Base-by-base conservation (phyloP, 2,113 vertebrate genomes). In the Ceratotherium simum region DNA sequence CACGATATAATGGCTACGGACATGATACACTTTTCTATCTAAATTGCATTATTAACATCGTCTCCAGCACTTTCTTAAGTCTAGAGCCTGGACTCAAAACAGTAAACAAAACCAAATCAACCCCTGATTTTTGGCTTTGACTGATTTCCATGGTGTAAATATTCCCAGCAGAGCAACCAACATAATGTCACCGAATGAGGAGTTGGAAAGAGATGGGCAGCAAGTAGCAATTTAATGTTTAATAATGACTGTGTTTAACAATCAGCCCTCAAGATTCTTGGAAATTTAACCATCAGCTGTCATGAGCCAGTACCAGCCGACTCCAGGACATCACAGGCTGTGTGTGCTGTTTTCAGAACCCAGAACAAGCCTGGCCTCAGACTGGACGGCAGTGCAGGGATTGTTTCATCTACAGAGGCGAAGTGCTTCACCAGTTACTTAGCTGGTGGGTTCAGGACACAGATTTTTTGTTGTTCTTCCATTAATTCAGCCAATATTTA, bases 251-350 rank as follows among this genome's bases (percentile, higher is more conserved):
- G 36, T 27, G 58, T 39, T 42, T 31, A 51, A 25, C 62, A 42
- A 1, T 29, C 21, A 1, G 3, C 23, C 69, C 69, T n/a, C 79
- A 13, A 8, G 25, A 65, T 64, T 27, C 36, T n/a, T 72, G 72
- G 20, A 56, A 12, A 23, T 64, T 0, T 31, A 25, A 14, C 46
- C 64, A 4, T 14, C 12, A 16, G 79, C 85, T 54, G 39, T 70
- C 39, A 2, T 1, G 36, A 46, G 79, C 42, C 54, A 18, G 46
- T 3, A 5, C 0, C 3, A 17, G 5, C 83, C 0, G 13, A 12
- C 54, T 27, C 25, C 64, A 18, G 62, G 54, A 1, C 4, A 0
- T 31, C 25, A 0, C 2, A 10, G 21, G 60, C 14, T 25, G 5
- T 0, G 1, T 31, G 48, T 27, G 4, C 5, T 17, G 33, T 27